Conservation (phyloP, 2,888 invertebrate genomes). For the Arenicola marina region DNA sequence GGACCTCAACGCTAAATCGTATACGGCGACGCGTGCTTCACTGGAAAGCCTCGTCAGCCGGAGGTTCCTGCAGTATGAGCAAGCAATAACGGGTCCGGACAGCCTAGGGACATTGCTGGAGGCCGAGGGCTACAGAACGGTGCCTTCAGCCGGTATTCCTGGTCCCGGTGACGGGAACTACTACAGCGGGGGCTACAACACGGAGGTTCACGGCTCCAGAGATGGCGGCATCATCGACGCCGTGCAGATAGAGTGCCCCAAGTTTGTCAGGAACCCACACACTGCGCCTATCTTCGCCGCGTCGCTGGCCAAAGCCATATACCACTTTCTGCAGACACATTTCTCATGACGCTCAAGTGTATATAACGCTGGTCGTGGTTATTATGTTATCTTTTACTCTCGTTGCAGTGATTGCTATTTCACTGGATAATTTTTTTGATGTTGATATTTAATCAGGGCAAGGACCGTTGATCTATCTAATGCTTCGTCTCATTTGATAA, state of each 20-base stretch:
- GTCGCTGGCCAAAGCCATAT: background rate
- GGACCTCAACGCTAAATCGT: slow-evolving; percentile 7
- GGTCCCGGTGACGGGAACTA: slow-evolving; percentile 19
- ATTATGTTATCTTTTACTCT: too few relatives aligned
- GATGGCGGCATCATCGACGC: slow-evolving; percentile 29
- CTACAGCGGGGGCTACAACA: slow-evolving; percentile 36
- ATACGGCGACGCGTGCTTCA: background rate
- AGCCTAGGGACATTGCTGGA: slow-evolving; percentile 31
- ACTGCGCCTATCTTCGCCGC: background rate
- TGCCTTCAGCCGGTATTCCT: slow-evolving; percentile 28
- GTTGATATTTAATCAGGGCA: too few relatives aligned
- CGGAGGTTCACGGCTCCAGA: slow-evolving; percentile 27
- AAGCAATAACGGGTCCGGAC: background rate
- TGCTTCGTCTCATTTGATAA: too few relatives aligned
- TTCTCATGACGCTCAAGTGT: too few relatives aligned
- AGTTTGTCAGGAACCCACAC: background rate
- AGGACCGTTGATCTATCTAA: too few relatives aligned
- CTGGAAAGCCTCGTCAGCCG: background rate
- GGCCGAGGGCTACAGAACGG: slow-evolving; percentile 25
- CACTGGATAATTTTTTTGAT: too few relatives aligned
- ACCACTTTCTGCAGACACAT: background rate
- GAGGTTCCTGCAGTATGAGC: background rate
- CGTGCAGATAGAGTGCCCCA: slow-evolving; percentile 18
- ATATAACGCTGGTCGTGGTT: too few relatives aligned
- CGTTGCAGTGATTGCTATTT: too few relatives aligned